Evolutionary conservation across 2,797 vertebrate species (phyloP).

Genomic region (Halcyon chelicuti): DNA sequence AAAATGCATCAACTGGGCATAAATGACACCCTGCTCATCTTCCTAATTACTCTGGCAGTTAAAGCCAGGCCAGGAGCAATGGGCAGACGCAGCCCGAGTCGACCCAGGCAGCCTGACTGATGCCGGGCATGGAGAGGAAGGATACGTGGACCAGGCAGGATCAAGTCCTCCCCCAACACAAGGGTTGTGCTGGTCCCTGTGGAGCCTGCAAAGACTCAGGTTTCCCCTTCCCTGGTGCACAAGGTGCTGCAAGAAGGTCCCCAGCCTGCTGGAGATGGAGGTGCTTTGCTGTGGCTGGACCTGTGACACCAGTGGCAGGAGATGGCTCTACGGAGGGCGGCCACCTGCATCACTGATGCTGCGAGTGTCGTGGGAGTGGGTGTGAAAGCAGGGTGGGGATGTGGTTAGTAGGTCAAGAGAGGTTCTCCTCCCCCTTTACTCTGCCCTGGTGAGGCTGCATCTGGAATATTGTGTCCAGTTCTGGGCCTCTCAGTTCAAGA

Average conservation of each 20-base stretch:
- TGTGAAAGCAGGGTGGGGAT: background rate
- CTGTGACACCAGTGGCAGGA: background rate
- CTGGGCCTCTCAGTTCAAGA: no score
- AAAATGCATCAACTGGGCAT: background rate
- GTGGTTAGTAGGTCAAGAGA: no score
- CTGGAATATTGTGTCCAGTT: no score
- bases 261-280: background rate
- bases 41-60: background rate
- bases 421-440: no score
- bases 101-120: background rate
- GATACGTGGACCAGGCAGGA: background rate
- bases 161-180: fast-evolving
- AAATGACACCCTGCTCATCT: background rate
- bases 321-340: background rate
- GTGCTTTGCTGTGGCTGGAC: background rate
- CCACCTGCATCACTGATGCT: fast-evolving
- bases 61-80: background rate
- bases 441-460: no score
- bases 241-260: background rate
- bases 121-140: background rate
- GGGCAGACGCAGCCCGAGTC: background rate
- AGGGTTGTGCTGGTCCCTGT: background rate
- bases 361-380: fast-evolving
- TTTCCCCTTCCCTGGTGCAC: no score
- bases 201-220: fast-evolving